Evolutionary conservation across 2,797 vertebrate species (phyloP).

Genomic region (Anguilla marmorata): DNA sequence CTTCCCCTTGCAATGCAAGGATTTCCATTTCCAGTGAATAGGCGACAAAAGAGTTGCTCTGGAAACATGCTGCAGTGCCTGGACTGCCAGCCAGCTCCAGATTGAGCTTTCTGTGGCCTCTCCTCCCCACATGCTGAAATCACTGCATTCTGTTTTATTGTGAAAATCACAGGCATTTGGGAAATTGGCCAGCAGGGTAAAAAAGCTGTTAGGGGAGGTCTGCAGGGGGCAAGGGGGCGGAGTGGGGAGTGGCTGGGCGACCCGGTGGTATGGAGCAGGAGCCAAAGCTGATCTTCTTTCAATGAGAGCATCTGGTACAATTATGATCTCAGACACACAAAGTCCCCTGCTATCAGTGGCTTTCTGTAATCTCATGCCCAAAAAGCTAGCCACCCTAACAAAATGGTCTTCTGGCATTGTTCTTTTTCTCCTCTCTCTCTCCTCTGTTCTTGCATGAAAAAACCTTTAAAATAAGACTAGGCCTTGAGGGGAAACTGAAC

Average conservation of each 20-base stretch:
- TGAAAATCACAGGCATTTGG: not conserved
- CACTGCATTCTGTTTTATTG: not conserved
- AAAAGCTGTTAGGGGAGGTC: conserved; percentile 23
- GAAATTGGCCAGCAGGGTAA: conserved; percentile 11
- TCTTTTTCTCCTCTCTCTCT: not conserved
- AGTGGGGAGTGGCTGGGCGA: not conserved
- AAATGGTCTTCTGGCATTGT: not conserved
- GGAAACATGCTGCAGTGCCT: not conserved
- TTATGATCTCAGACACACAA: not conserved
- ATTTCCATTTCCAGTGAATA: not conserved
- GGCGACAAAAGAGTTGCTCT: not conserved
- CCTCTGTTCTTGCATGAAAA: not conserved
- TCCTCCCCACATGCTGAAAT: not conserved
- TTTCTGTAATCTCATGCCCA: not conserved
- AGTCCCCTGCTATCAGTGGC: not conserved
- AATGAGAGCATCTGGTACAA: conserved; percentile 5
- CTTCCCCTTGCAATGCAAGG: not conserved
- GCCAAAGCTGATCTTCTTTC: conserved; percentile 21
- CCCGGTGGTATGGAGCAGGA: not conserved
- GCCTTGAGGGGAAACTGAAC: not conserved
- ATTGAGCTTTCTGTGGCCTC: not conserved
- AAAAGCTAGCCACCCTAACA: not conserved
- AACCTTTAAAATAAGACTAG: not conserved
- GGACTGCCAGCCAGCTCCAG: not conserved
- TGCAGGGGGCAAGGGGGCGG: not conserved